Percentiles rank a stretch among this genome's conserved stretches.
These are phyloP conservation scores for Oplegnathus fasciatus DNA, from an alignment of 2,113 vertebrate genomes.

Conservation along the genomic window DNA sequence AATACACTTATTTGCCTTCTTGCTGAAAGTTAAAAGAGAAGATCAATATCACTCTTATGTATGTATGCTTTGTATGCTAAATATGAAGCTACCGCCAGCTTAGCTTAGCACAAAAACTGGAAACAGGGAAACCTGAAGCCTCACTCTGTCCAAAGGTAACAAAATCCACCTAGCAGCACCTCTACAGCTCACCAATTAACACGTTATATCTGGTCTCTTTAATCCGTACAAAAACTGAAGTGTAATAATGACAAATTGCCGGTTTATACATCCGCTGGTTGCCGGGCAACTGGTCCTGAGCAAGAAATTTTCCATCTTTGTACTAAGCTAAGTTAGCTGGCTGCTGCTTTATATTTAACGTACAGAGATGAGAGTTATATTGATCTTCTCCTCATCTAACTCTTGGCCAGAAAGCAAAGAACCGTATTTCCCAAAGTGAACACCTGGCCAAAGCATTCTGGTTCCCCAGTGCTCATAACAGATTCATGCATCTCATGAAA, in stretches of 20 bases:
- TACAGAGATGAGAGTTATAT: background rate
- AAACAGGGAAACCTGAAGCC: too few species aligned
- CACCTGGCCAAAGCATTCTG: background rate
- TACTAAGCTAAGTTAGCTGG: background rate
- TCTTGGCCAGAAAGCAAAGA: background rate
- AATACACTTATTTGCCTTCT: background rate
- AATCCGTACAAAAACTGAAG: background rate
- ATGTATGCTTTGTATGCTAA: background rate
- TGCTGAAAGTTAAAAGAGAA: background rate
- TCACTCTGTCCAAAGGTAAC: background rate
- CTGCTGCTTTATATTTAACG: background rate
- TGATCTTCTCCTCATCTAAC: background rate
- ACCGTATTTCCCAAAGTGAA: background rate
- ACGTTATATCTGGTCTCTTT: background rate
- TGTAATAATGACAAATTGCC: background rate
- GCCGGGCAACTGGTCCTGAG: background rate
- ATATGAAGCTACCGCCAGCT: background rate
- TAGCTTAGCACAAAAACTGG: background rate
- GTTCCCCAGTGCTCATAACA: background rate
- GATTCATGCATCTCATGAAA: constrained; percentile 2
- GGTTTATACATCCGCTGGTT: background rate
- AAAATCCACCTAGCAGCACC: background rate
- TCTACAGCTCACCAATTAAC: background rate
- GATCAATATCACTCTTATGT: background rate
- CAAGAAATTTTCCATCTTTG: background rate